phyloP scores from a whole-genome alignment of 2,113 vertebrate genomes.

The Phaethornis superciliosus region DNA sequence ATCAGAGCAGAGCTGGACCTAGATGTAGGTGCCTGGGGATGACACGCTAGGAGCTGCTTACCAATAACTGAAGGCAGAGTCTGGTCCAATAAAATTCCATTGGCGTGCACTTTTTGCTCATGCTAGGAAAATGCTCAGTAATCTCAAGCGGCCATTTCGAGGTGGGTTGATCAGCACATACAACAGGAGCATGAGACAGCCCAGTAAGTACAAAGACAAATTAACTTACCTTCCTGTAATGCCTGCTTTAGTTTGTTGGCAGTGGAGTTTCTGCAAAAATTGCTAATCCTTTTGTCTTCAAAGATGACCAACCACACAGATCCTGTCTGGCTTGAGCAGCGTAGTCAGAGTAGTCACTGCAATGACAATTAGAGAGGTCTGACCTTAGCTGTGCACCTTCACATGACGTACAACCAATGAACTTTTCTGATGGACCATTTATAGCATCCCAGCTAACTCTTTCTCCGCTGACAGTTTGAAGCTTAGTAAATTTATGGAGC shows the following conservation, averaged over 20 bases:
- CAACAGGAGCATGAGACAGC: not conserved
- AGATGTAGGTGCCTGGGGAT: no score
- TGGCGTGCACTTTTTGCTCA: not conserved
- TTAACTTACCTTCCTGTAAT: not conserved
- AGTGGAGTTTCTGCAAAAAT: not conserved
- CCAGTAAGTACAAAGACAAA: not conserved
- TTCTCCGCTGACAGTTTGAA: not conserved
- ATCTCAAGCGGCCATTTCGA: not conserved
- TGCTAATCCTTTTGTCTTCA: not conserved
- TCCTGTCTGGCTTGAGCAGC: not conserved
- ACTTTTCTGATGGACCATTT: not conserved
- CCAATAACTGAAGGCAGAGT: not conserved
- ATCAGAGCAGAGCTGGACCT: not conserved
- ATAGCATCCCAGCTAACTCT: not conserved
- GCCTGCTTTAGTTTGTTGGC: not conserved
- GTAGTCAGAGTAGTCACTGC: not conserved
- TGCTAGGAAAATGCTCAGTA: rapidly evolving
- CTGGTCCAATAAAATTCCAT: not conserved
- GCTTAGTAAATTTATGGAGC: not conserved
- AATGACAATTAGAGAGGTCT: not conserved
- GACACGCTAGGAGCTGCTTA: not conserved
- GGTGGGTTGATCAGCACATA: not conserved
- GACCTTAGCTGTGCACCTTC: not conserved
- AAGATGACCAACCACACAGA: not conserved
- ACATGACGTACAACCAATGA: rapidly evolving